Evolutionary conservation across 2,888 invertebrate species (phyloP), one percentile per base, ranked within the genome.

Genomic region (Morpho deidamia): DNA sequence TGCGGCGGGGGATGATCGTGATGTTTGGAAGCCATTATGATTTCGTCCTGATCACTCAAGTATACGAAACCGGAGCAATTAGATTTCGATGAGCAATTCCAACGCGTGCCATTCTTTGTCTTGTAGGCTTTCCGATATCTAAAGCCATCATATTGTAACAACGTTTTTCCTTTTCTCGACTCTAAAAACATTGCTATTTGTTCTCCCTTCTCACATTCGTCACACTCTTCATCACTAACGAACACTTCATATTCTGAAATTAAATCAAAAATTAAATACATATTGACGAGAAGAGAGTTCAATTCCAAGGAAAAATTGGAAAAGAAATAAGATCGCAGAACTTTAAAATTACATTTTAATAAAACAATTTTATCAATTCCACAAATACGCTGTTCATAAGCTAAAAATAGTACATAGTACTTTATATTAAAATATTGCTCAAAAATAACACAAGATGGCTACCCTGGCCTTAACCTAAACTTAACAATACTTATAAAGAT

Each of bases 71-170:
- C 83, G 0, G 64, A 42, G 58, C 88, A 88, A 7, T 69, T 59
- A 56, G 78, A 83, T 38, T 71, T 68, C 1, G 66, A 56, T 0
- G 80, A 76, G 55, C 88, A 88, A 7, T 63, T 69, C 86, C 87
- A 88, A 7, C 80, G 70, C 0, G 67, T 67, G 0, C 85, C 86
- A 14, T 67, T 59, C 56, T 71, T 82, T 1, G 75, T 67, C 47
- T 61, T 74, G 51, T 83, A 80, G 1, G 69, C 69, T 58, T 76
- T 83, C 46, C 76, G 71, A 51, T 83, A 88, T 61, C 77, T 73
- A 47, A 76, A 68, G 1, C 79, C 79, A 14, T 77, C 77, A 58
- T 78, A 78, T 55, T 78, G 73, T 10, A 88, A 65, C 10, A 81
- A 66, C 0, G 73, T 75, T 44, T 71, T 79, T 0, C 86, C 84